Conservation (phyloP, 2,797 vertebrate species). For the Sciaenops ocellatus region DNA sequence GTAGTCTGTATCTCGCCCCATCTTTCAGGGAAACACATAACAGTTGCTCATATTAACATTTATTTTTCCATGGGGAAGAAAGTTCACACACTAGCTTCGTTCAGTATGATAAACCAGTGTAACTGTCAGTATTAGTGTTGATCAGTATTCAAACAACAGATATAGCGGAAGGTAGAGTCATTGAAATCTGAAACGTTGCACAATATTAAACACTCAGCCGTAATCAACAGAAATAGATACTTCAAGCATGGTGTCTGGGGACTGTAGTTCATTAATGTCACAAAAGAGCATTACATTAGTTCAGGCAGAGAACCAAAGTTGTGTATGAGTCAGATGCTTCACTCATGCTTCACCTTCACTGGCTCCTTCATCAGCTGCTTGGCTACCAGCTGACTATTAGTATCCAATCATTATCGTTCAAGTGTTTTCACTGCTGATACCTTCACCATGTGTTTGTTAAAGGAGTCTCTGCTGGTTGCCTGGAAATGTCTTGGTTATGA, state of each 20-base stretch:
- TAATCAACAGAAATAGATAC: background rate
- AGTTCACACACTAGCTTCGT: conserved; percentile 22
- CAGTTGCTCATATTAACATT: conserved; percentile 44
- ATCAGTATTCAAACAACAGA: background rate
- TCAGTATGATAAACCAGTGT: background rate
- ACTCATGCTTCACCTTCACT: background rate
- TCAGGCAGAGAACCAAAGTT: background rate
- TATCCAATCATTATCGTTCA: background rate
- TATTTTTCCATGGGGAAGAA: conserved; percentile 41
- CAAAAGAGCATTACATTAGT: background rate
- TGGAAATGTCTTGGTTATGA: background rate
- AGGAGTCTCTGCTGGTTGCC: background rate
- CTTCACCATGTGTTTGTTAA: background rate
- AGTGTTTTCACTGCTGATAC: background rate
- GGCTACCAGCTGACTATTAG: background rate
- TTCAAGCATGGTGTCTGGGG: background rate
- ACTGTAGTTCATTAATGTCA: background rate
- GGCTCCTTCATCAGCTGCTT: conserved; percentile 3
- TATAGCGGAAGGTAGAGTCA: background rate
- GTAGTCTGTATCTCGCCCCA: conserved; percentile 38
- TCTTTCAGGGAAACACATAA: conserved; percentile 47
- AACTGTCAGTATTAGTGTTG: background rate
- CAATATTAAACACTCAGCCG: background rate
- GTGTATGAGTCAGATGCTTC: too few species aligned
- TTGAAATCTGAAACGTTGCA: background rate